These are phyloP conservation scores for Chrysaora quinquecirrha DNA, from an alignment of 30 jellyfish, hydroid and myxozoan species.

Conservation along the genomic window DNA sequence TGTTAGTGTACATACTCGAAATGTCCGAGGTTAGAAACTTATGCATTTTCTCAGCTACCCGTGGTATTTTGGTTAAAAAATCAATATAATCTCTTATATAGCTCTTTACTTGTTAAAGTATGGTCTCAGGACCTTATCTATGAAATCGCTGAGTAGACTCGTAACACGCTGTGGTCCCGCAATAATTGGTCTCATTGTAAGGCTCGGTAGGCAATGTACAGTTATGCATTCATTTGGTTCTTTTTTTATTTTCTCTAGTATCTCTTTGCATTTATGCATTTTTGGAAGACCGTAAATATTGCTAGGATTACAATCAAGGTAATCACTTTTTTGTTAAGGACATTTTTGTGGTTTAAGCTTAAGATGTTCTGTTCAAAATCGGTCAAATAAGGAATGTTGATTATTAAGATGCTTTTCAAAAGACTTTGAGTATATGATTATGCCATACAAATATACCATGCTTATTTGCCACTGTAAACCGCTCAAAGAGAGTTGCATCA, in stretches of 20 bases:
- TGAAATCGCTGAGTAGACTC: slow-evolving; percentile 3
- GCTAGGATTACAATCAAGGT: too few species aligned
- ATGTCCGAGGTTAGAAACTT: neutral
- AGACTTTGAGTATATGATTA: too few species aligned
- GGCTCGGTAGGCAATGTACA: slow-evolving; percentile 22
- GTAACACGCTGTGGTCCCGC: slow-evolving; percentile 18
- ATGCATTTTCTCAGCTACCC: neutral
- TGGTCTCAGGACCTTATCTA: slow-evolving; percentile 20
- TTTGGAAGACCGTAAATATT: slow-evolving; percentile 10
- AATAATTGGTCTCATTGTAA: slow-evolving; percentile 37
- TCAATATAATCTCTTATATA: slow-evolving; percentile 13
- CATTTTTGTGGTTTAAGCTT: too few species aligned
- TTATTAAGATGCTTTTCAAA: too few species aligned
- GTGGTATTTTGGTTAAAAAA: slow-evolving; percentile 8
- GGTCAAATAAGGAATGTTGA: too few species aligned
- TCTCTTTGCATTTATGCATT: slow-evolving; percentile 26
- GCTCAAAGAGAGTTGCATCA: too few species aligned
- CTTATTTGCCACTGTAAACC: too few species aligned
- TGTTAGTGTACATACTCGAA: neutral
- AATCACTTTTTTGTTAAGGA: too few species aligned
- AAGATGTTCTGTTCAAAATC: too few species aligned
- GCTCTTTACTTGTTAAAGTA: slow-evolving; percentile 1
- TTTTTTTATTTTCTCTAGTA: slow-evolving; percentile 1
- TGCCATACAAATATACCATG: too few species aligned
- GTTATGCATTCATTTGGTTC: slow-evolving; percentile 13